Percentiles rank a stretch among this genome's conserved stretches.
These are phyloP conservation scores for Gyrodactylus salaris DNA, from an alignment of 1,140 invertebrate species.

Conservation along the genomic window DNA sequence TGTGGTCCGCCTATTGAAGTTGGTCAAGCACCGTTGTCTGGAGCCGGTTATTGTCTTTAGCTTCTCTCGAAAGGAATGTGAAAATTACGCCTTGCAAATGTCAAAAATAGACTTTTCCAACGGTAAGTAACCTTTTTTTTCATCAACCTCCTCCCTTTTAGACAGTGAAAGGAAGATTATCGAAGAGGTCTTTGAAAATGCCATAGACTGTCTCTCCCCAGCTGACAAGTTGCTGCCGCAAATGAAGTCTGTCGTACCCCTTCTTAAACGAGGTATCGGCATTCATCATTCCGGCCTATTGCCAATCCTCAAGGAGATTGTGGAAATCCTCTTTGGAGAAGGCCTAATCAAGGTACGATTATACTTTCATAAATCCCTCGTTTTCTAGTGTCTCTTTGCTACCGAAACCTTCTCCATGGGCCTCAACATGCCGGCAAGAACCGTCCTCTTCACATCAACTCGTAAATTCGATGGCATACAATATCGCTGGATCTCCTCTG, in stretches of 20 bases:
- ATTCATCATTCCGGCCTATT: constrained; percentile 75
- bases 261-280: constrained; percentile 68
- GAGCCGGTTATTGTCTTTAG: constrained; percentile 93
- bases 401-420: constrained; percentile 99
- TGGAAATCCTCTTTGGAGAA: constrained; percentile 88
- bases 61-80: constrained; percentile 94
- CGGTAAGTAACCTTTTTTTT: constrained; percentile 20
- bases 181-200: constrained; percentile 84
- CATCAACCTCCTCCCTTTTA: constrained; percentile 21
- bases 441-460: constrained; percentile 69
- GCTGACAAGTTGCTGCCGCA: constrained; percentile 76
- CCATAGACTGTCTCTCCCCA: constrained; percentile 68
- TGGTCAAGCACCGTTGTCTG: constrained; percentile 23
- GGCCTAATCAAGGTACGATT: constrained; percentile 45
- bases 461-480: constrained; percentile 50
- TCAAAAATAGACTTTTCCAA: constrained; percentile 60
- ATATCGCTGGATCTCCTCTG: constrained; percentile 21
- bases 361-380: background rate
- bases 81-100: constrained; percentile 74
- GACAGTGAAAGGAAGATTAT: constrained; percentile 60
- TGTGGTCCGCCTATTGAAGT: background rate
- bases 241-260: constrained; percentile 58
- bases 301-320: constrained; percentile 87
- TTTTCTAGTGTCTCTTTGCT: constrained; percentile 42
- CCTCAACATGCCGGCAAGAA: constrained; percentile 93